Base-by-base conservation (phyloP, 2,888 invertebrate species). In the Frankliniella fusca region DNA sequence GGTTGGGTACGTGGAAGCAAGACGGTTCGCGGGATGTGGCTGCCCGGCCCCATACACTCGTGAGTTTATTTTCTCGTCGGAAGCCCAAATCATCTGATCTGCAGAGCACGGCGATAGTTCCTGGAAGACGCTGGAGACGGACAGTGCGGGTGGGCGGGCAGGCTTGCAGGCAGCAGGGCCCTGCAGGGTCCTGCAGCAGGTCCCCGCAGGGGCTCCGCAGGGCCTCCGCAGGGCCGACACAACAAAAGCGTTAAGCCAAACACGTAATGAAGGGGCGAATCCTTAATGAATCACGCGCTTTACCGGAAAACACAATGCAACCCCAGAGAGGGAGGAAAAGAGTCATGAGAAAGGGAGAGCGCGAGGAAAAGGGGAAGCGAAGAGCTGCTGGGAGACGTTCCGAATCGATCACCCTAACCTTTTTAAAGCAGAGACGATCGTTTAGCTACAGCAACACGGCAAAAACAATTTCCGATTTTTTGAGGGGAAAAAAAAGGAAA, bases 61-160 rank as follows among this genome's bases (percentile, higher is more conserved):
- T 70, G 70, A 23, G 70, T 70, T 70, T 70, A 70, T 70, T 70
- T 70, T 70, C 70, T 54, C 54, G 54, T 54, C 54, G 54, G 54
- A 70, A 70, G 70, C 20, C 70, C 70, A 70, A 70, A 70, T 70
- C 70, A 70, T 70, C 70, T 70, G 70, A 70, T 70, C 70, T 70
- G 70, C n/a, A 70, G 70, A 23, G 70, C 70, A 70, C 70, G 70
- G 70, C 70, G 70, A 70, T 70, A 70, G 70, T 70, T 70, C 70
- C 23, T 11, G 70, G 70, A 70, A 70, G 70, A 70, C 70, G 70
- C 70, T 70, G n/a, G 70, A 54, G 70, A 70, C 70, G 20, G 70
- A 70, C 70, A n/a, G 54, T 18, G 54, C 54, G 54, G 54, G 54
- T 54, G 54, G 54, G 54, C 54, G 8, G 50, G 10, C 50, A 15